These are phyloP conservation scores for Tillus elongatus DNA, from an alignment of 2,888 invertebrate genomes.

Conservation along the genomic window DNA sequence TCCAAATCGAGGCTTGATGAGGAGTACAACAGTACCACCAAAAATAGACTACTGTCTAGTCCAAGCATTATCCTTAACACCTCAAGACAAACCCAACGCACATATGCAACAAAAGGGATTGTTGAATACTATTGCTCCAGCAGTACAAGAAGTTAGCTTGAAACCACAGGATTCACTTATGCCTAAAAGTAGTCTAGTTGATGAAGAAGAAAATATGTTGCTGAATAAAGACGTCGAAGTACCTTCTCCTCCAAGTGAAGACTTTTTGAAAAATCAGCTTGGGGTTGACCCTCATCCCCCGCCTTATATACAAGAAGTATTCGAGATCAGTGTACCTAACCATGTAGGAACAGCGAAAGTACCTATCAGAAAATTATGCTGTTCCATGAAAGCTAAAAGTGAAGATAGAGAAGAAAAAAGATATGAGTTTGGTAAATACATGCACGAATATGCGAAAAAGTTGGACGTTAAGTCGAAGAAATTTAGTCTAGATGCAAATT, in stretches of 20 bases:
- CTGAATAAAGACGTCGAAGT: background rate
- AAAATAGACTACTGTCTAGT: conserved; percentile 10
- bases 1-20: conserved; percentile 7
- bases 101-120: too few relatives aligned
- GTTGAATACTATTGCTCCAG: background rate
- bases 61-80: conserved; percentile 19
- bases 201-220: too few relatives aligned
- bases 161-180: too few relatives aligned
- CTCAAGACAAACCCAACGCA: conserved; percentile 16
- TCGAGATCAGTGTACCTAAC: too few relatives aligned
- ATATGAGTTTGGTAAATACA: conserved; percentile 31
- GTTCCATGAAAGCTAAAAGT: too few relatives aligned
- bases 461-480: conserved; percentile 14
- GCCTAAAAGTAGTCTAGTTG: too few relatives aligned
- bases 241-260: background rate
- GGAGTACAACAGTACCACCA: conserved; percentile 18
- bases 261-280: background rate
- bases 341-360: too few relatives aligned
- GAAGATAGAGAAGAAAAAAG: too few relatives aligned
- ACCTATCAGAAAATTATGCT: too few relatives aligned
- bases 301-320: too few relatives aligned
- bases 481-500: conserved; percentile 5
- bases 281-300: too few relatives aligned
- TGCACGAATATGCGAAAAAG: conserved; percentile 31
- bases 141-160: too few relatives aligned